Percentiles rank a stretch among this genome's conserved stretches.
Evolutionary conservation across 1,140 invertebrate genomes (phyloP).

Genomic region (Papilio glaucus): DNA sequence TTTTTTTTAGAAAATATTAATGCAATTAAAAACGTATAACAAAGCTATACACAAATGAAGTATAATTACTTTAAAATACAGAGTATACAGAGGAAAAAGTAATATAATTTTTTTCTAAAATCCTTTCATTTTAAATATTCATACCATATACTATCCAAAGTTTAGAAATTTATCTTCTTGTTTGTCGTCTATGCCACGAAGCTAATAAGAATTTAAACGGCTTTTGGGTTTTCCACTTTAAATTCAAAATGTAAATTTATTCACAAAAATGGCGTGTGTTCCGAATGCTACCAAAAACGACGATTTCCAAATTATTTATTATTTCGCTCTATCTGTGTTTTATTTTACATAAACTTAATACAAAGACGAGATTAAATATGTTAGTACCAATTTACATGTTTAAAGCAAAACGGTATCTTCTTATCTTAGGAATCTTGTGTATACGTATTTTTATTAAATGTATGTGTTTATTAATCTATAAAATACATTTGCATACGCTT

Average conservation of each 20-base stretch:
- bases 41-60: no score
- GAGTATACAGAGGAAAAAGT: no score
- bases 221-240: neutral
- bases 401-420: neutral
- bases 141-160: neutral
- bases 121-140: neutral
- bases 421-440: conserved; percentile 3
- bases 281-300: conserved; percentile 1
- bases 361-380: neutral
- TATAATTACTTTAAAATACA: no score
- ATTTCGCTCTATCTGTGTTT: neutral
- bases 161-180: neutral
- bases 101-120: neutral
- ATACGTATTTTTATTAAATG: neutral
- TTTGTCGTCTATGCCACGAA: neutral
- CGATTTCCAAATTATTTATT: neutral
- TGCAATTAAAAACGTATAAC: no score
- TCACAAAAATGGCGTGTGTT: conserved; percentile 8
- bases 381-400: conserved; percentile 4
- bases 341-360: conserved; percentile 19
- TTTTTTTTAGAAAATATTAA: no score
- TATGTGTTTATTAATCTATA: conserved; percentile 5
- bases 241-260: conserved; percentile 15
- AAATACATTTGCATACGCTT: conserved; percentile 4
- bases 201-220: neutral